Percentiles rank a stretch among this genome's conserved stretches.
Conservation (phyloP, 2,113 vertebrate species). For the Saimiri boliviensis region DNA sequence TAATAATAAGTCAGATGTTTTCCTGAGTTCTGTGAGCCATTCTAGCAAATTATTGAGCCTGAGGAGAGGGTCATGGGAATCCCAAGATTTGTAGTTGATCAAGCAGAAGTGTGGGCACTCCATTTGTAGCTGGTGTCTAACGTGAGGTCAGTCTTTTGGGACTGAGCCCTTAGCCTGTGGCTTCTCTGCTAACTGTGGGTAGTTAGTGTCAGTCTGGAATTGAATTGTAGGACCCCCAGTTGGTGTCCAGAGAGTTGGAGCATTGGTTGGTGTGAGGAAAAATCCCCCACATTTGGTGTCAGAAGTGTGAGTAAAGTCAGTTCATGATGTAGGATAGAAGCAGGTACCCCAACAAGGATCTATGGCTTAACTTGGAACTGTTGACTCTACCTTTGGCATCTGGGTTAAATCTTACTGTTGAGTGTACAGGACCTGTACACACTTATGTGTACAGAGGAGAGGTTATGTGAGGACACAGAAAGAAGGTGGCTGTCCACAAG, state of each 20-base stretch:
- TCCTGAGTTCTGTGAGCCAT: neutral
- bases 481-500: neutral
- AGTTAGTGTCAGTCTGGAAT: neutral
- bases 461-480: rapidly evolving
- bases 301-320: neutral
- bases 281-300: neutral
- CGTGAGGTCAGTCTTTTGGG: no score
- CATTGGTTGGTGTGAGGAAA: neutral
- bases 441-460: neutral
- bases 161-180: neutral
- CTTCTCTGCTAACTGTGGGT: neutral
- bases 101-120: neutral
- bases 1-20: neutral
- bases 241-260: neutral
- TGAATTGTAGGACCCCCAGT: neutral
- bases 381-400: rapidly evolving
- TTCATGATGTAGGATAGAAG: no score
- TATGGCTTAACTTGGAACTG: neutral
- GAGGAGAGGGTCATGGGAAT: neutral
- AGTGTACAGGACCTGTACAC: no score
- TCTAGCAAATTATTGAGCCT: neutral
- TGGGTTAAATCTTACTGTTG: no score
- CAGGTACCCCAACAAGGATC: neutral
- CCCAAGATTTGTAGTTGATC: neutral
- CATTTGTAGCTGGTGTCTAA: neutral